Conservation (phyloP, 2,888 invertebrate genomes). For the Cerastis rubricosa region DNA sequence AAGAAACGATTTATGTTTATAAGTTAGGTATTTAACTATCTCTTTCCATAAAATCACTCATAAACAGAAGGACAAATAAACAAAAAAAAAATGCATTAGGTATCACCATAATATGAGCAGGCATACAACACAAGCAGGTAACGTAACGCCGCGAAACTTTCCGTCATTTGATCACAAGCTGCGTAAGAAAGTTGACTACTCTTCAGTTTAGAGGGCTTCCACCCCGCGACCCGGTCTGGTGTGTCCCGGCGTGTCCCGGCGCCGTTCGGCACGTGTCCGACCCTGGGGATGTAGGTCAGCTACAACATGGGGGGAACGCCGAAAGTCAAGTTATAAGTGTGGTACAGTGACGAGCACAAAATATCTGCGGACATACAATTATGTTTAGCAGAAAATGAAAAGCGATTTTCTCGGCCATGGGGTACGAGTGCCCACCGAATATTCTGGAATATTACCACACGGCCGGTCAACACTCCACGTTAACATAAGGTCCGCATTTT, state of each 20-base stretch:
- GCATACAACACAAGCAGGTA: slow-evolving; percentile 14
- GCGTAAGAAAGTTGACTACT: slow-evolving; percentile 9
- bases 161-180: slow-evolving; percentile 26
- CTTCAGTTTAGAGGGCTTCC: slow-evolving; percentile 16
- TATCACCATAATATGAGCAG: not conserved
- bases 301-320: not conserved
- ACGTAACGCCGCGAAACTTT: slow-evolving; percentile 16
- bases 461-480: not conserved
- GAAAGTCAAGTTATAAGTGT: slow-evolving; percentile 1
- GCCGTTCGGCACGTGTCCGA: slow-evolving; percentile 40
- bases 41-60: not conserved
- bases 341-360: not conserved
- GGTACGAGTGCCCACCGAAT: not conserved
- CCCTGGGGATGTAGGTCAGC: slow-evolving; percentile 40
- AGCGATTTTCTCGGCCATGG: not conserved
- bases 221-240: not conserved
- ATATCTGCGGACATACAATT: not conserved
- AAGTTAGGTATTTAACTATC: not conserved
- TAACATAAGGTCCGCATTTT: not conserved
- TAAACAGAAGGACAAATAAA: not conserved
- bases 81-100: not conserved
- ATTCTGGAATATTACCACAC: no score
- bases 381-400: not conserved
- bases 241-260: not conserved
- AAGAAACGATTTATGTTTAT: not conserved